Evolutionary conservation across 64 coral and sea anemone species (phyloP), one percentile per base, ranked within the genome.

Genomic region (Acropora yongei): DNA sequence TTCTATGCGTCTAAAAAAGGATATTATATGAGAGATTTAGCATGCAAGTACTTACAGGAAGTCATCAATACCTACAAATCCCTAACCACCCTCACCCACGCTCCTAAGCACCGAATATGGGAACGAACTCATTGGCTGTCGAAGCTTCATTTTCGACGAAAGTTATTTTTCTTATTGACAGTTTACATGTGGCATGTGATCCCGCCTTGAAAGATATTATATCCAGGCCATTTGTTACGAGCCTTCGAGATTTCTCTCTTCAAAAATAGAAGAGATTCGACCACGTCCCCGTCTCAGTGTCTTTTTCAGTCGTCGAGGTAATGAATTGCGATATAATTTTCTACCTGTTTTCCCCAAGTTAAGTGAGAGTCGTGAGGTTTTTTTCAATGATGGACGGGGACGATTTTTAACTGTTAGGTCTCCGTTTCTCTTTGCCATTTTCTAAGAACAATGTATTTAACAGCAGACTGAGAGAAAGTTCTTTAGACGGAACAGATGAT

Each of bases 1-100:
- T 83, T 16, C 30, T 71, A 8, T 49, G 61, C 61, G 44, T 48
- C 82, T 85, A 85, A 71, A 85, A 85, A 85, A 69, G 82, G 82
- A 7, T 71, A 49, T 85, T 47, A 2, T 42, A 13, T 71, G 65
- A 10, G 53, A 2, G 3, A 5, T 7, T 45, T 5, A 85, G 43
- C 82, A 71, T 49, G 43, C n/a, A 17, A 44, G 13, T 44, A 71
- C 40, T 69, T 72, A 72, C 82, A 67, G 82, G 82, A 85, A 85
- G 82, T 67, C 3, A 11, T 41, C 18, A 30, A 12, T 13, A 8
- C 0, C 16, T n/a, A 19, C 3, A 11, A 78, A 45, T 3, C 75
- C 75, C 75, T 12, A 14, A 6, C 2, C 42, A 10, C 2, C 16
- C 75, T 48, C 75, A 12, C 75, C 12, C 75, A 44, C 44, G 17